Evolutionary conservation across 2,797 vertebrate species (phyloP), one percentile per base, ranked within the genome.

Genomic region (Melanotaenia nigrans): DNA sequence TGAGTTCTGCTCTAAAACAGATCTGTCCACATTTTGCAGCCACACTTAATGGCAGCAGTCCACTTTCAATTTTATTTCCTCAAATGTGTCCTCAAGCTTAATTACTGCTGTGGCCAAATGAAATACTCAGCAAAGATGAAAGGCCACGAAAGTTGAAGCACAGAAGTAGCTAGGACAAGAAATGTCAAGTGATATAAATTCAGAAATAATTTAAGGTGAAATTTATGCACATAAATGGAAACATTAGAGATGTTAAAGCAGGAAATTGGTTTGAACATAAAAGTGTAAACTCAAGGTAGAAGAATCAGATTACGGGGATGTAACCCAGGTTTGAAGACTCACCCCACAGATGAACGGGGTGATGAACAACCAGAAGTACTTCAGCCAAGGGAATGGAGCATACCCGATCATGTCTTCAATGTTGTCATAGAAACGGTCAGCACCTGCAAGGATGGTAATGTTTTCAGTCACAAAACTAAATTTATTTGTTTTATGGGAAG

Each of bases 321-420:
- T 42, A 64, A 54, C 11, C 2, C 40, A 40, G n/a, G 60, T 73
- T 47, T 30, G 76, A 56, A 64, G 25, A 40, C 94, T 92, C 82
- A 95, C 95, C 59, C n/a, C 62, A 67, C 93, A 95, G 65, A 95
- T 84, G 61, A 92, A 12, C 0, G 95, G 95, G 3, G 92, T 94
- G 75, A 95, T 20, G 71, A 94, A 94, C 83, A 95, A 51, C 95
- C 95, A 96, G 86, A 94, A 95, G 88, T 95, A 95, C 83, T 95
- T 96, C 61, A 95, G 65, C 63, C 90, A 30, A 1, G 87, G 79
- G 49, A 85, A 58, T 0, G 92, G 94, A 5, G 1, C 33, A 65
- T 92, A 94, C 38, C 95, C 95, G 14, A 95, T 93, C 95, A 95
- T 96, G 85, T 95, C 94, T 67, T 93, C 77, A 3, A 95, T 94